These are phyloP conservation scores for Agrochola macilenta DNA, from an alignment of 2,888 invertebrate genomes.

Conservation along the genomic window DNA sequence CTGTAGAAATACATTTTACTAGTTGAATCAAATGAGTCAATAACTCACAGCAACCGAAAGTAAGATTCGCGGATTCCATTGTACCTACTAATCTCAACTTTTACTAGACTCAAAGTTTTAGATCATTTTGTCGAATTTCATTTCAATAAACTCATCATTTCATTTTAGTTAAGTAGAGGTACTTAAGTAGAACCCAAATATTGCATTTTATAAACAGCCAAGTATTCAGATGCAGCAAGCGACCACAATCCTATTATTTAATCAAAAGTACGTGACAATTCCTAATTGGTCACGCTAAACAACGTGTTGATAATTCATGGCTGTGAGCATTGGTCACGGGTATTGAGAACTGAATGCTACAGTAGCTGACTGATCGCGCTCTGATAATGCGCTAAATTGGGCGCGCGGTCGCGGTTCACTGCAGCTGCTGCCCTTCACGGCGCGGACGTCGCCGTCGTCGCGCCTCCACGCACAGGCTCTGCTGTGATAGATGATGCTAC, in stretches of 20 bases:
- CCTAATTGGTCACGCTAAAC: slow-evolving; percentile 3
- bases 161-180: too few species aligned
- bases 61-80: not conserved
- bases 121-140: not conserved
- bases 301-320: slow-evolving; percentile 15
- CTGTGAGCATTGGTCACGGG: slow-evolving; percentile 25
- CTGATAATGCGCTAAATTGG: slow-evolving; percentile 48
- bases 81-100: too few species aligned
- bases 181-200: not conserved
- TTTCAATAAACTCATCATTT: not conserved
- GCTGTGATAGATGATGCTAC: not conserved
- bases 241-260: not conserved
- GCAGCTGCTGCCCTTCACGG: slow-evolving; percentile 17
- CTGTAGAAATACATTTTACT: not conserved
- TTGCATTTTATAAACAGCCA: not conserved
- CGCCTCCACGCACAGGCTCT: not conserved
- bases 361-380: slow-evolving; percentile 34
- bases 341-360: slow-evolving; percentile 27
- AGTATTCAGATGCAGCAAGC: not conserved
- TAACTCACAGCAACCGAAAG: not conserved
- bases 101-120: not conserved
- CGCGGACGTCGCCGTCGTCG: not conserved
- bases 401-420: slow-evolving; percentile 33
- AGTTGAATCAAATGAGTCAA: too few species aligned
- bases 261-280: slow-evolving; percentile 3